Conservation (phyloP, 2,113 vertebrate genomes). For the Melozone crissalis region DNA sequence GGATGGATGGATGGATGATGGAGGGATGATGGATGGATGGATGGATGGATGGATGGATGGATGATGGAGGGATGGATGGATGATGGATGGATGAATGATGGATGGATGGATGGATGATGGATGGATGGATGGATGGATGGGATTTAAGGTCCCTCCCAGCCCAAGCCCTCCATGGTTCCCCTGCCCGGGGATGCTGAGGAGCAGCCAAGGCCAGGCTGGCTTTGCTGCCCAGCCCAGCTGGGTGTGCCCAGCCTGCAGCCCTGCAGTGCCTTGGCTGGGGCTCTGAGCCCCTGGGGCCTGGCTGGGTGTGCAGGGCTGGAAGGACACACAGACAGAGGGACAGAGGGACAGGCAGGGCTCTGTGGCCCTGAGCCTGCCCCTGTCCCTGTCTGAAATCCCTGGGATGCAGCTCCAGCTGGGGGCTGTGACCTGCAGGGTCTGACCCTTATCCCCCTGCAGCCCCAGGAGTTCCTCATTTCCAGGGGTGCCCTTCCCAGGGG, state of each 20-base stretch:
- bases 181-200: background rate
- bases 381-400: background rate
- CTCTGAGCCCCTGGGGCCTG: too few species aligned
- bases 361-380: background rate
- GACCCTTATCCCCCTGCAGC: background rate
- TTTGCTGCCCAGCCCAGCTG: background rate
- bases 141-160: background rate
- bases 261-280: background rate
- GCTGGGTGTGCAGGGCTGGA: background rate
- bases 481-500: accelerated
- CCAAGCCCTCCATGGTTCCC: background rate
- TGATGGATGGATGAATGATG: too few species aligned
- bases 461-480: background rate
- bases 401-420: background rate
- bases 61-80: too few species aligned
- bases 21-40: too few species aligned
- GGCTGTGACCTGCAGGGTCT: background rate
- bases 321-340: background rate
- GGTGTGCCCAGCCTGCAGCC: background rate
- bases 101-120: too few species aligned
- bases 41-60: too few species aligned
- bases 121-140: background rate
- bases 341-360: background rate
- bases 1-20: too few species aligned
- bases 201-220: background rate